Percentiles rank a stretch among this genome's conserved stretches.
These are phyloP conservation scores for Porites australiensis DNA, from an alignment of 64 coral and sea anemone species.

Conservation along the genomic window DNA sequence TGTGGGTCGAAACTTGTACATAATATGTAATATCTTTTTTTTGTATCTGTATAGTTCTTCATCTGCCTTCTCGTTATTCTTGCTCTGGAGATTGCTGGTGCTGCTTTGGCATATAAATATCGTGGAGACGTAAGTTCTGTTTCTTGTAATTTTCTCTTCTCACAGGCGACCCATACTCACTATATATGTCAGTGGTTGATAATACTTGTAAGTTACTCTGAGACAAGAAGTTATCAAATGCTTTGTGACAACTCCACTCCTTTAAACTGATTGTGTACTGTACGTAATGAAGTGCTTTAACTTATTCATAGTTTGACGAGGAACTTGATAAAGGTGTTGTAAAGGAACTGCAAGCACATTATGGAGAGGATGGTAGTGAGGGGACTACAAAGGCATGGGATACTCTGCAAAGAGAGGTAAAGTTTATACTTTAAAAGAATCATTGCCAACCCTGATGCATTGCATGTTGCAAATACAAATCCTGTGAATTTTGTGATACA, in stretches of 20 bases:
- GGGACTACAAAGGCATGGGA: not conserved
- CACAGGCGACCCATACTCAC: too few species aligned
- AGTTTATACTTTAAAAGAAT: too few species aligned
- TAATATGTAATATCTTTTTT: not conserved
- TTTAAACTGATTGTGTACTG: too few species aligned
- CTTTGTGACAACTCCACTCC: too few species aligned
- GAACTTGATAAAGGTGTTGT: not conserved
- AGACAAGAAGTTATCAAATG: too few species aligned
- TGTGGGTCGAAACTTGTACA: not conserved
- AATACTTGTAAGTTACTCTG: too few species aligned
- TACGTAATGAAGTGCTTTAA: not conserved
- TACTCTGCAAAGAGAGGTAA: slow-evolving; percentile 39
- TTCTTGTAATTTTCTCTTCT: too few species aligned
- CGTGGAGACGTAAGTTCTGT: slow-evolving; percentile 53
- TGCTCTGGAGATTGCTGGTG: slow-evolving; percentile 73
- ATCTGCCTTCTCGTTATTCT: slow-evolving; percentile 79
- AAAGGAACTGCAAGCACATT: not conserved
- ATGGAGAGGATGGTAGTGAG: not conserved
- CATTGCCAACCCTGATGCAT: too few species aligned
- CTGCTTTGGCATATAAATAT: slow-evolving; percentile 59
- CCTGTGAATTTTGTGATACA: too few species aligned
- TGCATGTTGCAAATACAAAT: too few species aligned
- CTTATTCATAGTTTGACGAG: slow-evolving; percentile 13
- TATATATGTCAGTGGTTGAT: too few species aligned
- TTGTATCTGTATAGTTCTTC: slow-evolving; percentile 74